phyloP scores from a whole-genome alignment of 2,113 vertebrate species.

The Balaeniceps rex region DNA sequence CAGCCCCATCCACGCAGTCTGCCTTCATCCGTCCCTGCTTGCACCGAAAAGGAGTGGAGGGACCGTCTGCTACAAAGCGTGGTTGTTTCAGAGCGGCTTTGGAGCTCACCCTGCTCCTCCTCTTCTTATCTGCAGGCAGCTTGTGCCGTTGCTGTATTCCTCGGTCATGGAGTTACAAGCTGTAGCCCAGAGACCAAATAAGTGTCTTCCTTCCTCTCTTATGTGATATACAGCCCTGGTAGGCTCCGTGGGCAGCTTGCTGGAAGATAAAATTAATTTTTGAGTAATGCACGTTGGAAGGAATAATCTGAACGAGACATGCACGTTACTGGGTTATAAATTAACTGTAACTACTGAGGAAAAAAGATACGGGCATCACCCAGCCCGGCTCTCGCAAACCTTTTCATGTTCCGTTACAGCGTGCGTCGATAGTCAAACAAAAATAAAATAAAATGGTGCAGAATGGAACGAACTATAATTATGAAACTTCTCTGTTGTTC shows the following conservation, averaged over 20 bases:
- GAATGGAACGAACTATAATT: background rate
- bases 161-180: background rate
- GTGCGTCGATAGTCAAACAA: background rate
- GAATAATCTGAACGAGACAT: conserved; percentile 45
- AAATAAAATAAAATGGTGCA: background rate
- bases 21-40: background rate
- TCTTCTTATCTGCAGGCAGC: background rate
- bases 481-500: background rate
- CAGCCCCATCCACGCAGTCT: accelerated
- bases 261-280: conserved; percentile 67
- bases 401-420: background rate
- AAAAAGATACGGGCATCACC: background rate
- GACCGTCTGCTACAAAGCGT: background rate
- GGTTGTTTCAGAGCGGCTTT: accelerated
- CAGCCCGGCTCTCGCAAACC: background rate
- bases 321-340: conserved; percentile 43
- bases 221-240: background rate
- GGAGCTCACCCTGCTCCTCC: accelerated
- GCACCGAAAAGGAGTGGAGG: accelerated
- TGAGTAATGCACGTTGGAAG: conserved; percentile 51
- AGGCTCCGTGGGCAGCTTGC: conserved; percentile 16
- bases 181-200: conserved; percentile 17
- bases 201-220: conserved; percentile 5
- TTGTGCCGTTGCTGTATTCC: background rate
- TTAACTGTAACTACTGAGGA: conserved; percentile 37